Evolutionary conservation across 2,797 vertebrate species (phyloP), one percentile per base, ranked within the genome.

Genomic region (Poecilia velifera): DNA sequence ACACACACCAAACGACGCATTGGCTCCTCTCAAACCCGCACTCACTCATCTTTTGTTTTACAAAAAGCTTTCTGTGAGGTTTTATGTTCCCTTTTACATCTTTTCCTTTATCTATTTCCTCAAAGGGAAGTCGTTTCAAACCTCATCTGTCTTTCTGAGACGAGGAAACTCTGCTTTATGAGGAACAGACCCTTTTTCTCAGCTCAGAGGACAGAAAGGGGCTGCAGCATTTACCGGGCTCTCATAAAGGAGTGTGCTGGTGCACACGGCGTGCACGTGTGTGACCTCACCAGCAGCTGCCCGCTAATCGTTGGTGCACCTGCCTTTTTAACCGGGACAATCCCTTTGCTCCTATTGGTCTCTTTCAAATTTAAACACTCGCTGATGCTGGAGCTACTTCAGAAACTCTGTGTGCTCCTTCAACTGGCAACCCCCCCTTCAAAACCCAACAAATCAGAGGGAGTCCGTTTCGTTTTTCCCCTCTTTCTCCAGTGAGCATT

Each of bases 211-310:
- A 84, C 70, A 74, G 75, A 77, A 12, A 73, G 78, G 82, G 82
- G 74, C 81, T 25, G 75, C 6, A 46, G 76, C 62, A 70, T 88
- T 90, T 81, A 83, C 36, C 8, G 7, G 72, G 84, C 73, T 49
- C 84, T 62, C 78, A 53, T 77, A 87, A 84, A 84, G 78, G 72
- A 71, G 62, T 75, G 10, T 82, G 82, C 71, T 25, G 51, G 55
- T 0, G 51, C 0, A 1, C 46, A 47, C n/a, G 13, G 12, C 22
- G 34, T 81, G 73, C 76, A 0, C 39, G 66, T 82, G 71, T 82
- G 20, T 84, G 88, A 93, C 90, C 88, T 84, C 82, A 82, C 91
- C 95, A 96, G 94, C 95, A 95, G 96, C 95, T 90, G 89, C 89
- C 81, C 62, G 18, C 87, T 93, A 90, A 93, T 92, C 86, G 76